Percentiles rank a stretch among this genome's conserved stretches.
These are phyloP conservation scores for Tetranychus urticae DNA, from an alignment of 1,140 invertebrate genomes.

Conservation along the genomic window DNA sequence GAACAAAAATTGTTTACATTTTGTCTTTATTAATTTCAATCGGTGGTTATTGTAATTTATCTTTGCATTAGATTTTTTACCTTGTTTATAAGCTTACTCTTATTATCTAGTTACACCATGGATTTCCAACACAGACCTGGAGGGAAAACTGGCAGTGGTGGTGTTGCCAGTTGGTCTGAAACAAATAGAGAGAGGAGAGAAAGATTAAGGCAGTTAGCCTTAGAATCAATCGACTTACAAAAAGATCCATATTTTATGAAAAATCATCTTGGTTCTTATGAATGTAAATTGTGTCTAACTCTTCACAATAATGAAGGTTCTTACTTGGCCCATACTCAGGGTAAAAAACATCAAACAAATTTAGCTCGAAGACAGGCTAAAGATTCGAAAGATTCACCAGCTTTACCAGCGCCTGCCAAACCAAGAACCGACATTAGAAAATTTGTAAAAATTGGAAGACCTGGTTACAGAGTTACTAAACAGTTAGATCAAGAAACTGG, in stretches of 20 bases:
- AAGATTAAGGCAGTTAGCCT: constrained; percentile 72
- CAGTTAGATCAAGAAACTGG: constrained; percentile 81
- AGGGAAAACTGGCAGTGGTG: constrained; percentile 93
- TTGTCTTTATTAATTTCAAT: too few relatives aligned
- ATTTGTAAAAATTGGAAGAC: constrained; percentile 97
- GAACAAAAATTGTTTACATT: too few relatives aligned
- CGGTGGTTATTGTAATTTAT: too few relatives aligned
- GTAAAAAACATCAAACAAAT: constrained; percentile 99
- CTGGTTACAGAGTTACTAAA: constrained; percentile 96
- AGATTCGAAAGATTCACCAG: constrained; percentile 88
- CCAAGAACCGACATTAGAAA: constrained; percentile 89
- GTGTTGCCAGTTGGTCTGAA: constrained; percentile 95
- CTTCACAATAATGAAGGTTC: constrained; percentile 98
- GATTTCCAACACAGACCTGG: constrained; percentile 93
- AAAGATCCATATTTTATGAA: constrained; percentile 99
- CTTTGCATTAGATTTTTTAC: too few relatives aligned
- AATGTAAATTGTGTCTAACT: constrained; percentile 95
- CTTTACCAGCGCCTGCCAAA: constrained; percentile 68
- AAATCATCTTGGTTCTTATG: constrained; percentile 92
- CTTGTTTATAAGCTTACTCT: too few relatives aligned
- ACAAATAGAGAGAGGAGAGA: constrained; percentile 88
- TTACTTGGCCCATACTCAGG: constrained; percentile 96
- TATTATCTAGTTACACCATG: constrained; percentile 28
- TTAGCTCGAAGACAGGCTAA: constrained; percentile 88
- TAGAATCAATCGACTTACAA: constrained; percentile 95